These are phyloP conservation scores for Drosophila paranaensis DNA, from an alignment of 2,888 invertebrate species.

Conservation along the genomic window DNA sequence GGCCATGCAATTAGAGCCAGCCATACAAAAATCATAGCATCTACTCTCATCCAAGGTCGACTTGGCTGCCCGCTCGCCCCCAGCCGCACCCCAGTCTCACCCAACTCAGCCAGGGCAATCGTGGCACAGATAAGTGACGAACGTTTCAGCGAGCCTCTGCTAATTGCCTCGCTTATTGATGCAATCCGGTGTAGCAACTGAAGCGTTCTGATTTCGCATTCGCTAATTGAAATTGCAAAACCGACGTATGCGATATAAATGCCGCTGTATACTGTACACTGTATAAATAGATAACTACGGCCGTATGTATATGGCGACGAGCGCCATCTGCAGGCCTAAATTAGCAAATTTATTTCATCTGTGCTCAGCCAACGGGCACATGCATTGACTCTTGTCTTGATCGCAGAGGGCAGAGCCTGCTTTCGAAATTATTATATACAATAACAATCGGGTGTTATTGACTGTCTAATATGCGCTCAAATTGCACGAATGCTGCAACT, in stretches of 20 bases:
- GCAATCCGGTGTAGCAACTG: conserved; percentile 41
- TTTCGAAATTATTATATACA: background rate
- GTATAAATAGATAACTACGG: background rate
- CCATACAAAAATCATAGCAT: conserved; percentile 26
- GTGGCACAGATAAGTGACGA: conserved; percentile 30
- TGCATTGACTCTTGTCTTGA: background rate
- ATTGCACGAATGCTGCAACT: too few relatives aligned
- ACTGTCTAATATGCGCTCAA: background rate
- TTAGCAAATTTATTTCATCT: background rate
- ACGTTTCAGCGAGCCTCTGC: conserved; percentile 27
- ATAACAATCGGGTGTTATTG: background rate
- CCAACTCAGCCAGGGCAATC: background rate
- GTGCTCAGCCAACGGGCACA: background rate
- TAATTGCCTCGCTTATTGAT: conserved; percentile 58
- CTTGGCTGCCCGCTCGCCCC: background rate
- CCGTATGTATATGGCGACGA: background rate
- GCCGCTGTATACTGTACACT: background rate
- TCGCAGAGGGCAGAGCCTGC: background rate
- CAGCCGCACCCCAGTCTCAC: background rate
- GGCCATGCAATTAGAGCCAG: conserved; percentile 43
- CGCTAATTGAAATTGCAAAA: conserved; percentile 51
- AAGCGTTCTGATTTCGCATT: conserved; percentile 37
- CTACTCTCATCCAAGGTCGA: conserved; percentile 25
- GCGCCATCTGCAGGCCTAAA: background rate
- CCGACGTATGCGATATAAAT: conserved; percentile 5